Evolutionary conservation across 2,888 invertebrate species (phyloP).

Genomic region (Sicus ferrugineus): DNA sequence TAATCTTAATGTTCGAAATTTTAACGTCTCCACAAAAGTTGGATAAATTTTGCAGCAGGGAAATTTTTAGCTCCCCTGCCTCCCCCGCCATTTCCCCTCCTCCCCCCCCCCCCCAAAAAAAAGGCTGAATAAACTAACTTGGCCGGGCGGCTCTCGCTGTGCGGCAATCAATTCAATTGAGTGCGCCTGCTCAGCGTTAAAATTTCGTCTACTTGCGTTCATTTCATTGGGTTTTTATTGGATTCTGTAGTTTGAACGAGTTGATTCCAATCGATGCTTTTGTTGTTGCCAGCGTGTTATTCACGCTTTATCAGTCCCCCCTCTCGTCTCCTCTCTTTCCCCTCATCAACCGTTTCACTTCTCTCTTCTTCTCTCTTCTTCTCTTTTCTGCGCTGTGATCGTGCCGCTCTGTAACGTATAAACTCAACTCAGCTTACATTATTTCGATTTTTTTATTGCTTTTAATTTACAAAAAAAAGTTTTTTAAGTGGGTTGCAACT

Average conservation of each 20-base stretch:
- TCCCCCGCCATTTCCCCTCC: not conserved
- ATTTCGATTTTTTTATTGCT: not conserved
- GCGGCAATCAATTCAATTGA: not conserved
- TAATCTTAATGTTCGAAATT: too few relatives aligned
- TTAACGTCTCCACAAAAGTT: too few relatives aligned
- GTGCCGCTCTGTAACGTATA: too few relatives aligned
- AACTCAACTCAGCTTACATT: too few relatives aligned
- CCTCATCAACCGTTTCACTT: not conserved
- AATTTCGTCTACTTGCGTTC: not conserved
- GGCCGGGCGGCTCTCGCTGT: not conserved
- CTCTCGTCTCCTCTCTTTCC: not conserved
- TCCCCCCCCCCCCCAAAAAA: not conserved
- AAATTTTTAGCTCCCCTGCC: too few relatives aligned
- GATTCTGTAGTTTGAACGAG: not conserved
- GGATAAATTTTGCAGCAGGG: too few relatives aligned
- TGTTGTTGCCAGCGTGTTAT: not conserved
- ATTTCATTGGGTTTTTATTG: not conserved
- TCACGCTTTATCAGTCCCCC: not conserved
- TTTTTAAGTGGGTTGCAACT: too few relatives aligned
- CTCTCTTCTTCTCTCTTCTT: not conserved
- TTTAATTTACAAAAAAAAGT: too few relatives aligned
- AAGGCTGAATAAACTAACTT: too few relatives aligned
- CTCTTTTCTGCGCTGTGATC: not conserved
- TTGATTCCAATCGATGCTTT: not conserved
- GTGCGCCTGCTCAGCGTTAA: not conserved